These are phyloP conservation scores for Trachelus stipa DNA, from an alignment of 2,888 invertebrate species.

Conservation along the genomic window DNA sequence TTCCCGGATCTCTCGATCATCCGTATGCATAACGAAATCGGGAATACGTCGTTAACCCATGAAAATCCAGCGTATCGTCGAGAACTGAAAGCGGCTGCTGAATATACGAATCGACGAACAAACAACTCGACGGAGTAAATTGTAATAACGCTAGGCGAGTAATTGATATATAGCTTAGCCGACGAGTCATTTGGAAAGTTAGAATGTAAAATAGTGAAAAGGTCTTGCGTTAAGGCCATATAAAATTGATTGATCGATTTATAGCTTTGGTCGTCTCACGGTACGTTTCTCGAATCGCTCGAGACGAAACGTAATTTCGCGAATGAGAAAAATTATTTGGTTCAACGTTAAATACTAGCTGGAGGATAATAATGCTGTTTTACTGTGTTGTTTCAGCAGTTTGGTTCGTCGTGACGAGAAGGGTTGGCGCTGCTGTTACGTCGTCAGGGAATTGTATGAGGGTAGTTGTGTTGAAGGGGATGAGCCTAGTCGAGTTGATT, in stretches of 20 bases:
- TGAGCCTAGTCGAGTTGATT: not conserved
- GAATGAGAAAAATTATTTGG: not conserved
- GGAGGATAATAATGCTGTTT: not conserved
- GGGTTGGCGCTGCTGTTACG: not conserved
- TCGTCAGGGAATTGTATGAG: not conserved
- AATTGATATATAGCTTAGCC: not conserved
- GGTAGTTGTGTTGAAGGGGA: not conserved
- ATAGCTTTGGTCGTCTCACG: not conserved
- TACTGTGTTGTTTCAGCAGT: constrained; percentile 47
- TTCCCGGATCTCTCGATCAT: constrained; percentile 11
- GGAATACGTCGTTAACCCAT: constrained; percentile 45
- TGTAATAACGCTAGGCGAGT: not conserved
- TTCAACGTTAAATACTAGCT: not conserved
- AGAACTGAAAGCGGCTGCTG: not conserved
- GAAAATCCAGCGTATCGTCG: constrained; percentile 14
- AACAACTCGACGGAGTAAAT: not conserved
- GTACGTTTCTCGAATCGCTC: not conserved
- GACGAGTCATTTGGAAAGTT: not conserved
- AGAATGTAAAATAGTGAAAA: not conserved
- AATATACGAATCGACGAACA: not conserved
- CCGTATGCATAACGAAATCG: constrained; percentile 41
- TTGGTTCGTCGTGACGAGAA: constrained; percentile 47
- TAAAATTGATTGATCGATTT: not conserved
- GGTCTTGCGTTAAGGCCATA: not conserved
- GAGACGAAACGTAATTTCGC: not conserved